Percentiles rank a stretch among this genome's conserved stretches.
Conservation (phyloP, 1,140 invertebrate genomes). For the Drosophila lini region DNA sequence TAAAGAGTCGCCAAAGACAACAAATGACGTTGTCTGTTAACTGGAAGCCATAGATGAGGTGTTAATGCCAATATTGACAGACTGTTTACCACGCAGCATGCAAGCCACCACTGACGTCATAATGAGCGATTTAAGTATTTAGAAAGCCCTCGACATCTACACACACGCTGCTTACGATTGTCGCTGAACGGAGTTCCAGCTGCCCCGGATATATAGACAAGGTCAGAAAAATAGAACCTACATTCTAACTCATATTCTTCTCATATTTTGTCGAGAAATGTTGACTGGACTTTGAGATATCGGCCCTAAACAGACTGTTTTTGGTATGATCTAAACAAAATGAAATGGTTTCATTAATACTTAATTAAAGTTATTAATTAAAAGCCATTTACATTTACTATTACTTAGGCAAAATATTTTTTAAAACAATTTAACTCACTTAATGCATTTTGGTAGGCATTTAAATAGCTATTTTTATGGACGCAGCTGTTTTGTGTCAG, state of each 20-base stretch:
- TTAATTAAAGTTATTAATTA: neutral
- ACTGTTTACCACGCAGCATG: constrained; percentile 39
- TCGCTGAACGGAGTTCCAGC: neutral
- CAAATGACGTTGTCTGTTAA: constrained; percentile 54
- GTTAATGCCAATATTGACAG: constrained; percentile 52
- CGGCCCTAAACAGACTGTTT: neutral
- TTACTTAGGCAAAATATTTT: no score
- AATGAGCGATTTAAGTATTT: constrained; percentile 27
- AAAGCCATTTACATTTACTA: no score
- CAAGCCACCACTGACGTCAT: constrained; percentile 44
- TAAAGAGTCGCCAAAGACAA: constrained; percentile 18
- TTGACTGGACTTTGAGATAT: neutral
- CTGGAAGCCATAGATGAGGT: constrained; percentile 45
- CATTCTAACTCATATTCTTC: neutral
- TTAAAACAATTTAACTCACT: no score
- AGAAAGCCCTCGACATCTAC: constrained; percentile 22
- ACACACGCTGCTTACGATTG: neutral
- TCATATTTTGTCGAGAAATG: neutral
- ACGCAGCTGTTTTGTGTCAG: constrained; percentile 1
- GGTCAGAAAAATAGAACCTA: neutral
- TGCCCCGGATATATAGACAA: constrained; percentile 8
- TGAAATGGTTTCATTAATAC: neutral
- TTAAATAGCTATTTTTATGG: neutral
- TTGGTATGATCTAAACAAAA: neutral
- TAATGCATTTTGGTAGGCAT: neutral